Percentiles rank a stretch among this genome's conserved stretches.
Conservation (phyloP, 2,888 invertebrate genomes). For the Drosophila gaucha region DNA sequence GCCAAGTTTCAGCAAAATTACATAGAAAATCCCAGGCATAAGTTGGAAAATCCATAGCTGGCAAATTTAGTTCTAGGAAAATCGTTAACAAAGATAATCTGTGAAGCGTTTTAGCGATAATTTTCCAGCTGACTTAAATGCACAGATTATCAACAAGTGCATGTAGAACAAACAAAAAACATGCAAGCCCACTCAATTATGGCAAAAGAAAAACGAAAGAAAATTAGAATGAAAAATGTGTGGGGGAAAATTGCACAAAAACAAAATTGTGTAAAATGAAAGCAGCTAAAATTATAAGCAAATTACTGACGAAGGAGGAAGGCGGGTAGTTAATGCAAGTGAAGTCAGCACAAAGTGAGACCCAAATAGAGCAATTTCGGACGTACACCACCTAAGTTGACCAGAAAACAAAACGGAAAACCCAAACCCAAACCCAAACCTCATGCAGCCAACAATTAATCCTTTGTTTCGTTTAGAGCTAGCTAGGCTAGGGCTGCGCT, state of each 20-base stretch:
- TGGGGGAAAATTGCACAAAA: constrained; percentile 21
- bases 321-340: background rate
- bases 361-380: constrained; percentile 4
- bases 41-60: background rate
- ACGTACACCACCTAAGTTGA: constrained; percentile 6
- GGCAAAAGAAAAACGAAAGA: constrained; percentile 1
- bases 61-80: background rate
- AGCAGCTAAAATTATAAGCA: constrained; percentile 43
- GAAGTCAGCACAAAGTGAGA: constrained; percentile 1
- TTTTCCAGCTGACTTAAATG: constrained; percentile 45
- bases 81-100: constrained; percentile 17
- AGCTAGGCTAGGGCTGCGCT: no score
- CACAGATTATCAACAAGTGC: constrained; percentile 47
- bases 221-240: constrained; percentile 8
- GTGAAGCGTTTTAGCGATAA: constrained; percentile 11
- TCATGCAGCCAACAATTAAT: constrained; percentile 71
- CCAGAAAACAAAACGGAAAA: background rate
- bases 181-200: constrained; percentile 9
- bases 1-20: no score
- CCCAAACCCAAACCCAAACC: background rate
- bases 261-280: constrained; percentile 22
- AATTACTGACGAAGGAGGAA: constrained; percentile 2
- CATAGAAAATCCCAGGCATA: background rate
- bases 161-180: constrained; percentile 8
- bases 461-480: constrained; percentile 59